Conservation (phyloP, 1,140 invertebrate genomes). For the Mya arenaria region DNA sequence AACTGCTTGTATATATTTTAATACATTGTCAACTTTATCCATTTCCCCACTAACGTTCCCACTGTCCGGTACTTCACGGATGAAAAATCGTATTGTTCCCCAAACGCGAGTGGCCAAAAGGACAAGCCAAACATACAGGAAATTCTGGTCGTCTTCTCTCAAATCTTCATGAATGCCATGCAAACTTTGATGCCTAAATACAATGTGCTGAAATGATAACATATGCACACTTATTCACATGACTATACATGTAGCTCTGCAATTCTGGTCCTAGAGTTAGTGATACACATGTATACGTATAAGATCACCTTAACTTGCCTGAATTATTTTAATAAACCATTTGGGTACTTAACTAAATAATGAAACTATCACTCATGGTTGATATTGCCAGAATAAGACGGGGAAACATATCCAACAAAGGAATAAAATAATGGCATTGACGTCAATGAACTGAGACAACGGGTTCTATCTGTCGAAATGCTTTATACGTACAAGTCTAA, state of each 20-base stretch:
- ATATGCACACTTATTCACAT: no score
- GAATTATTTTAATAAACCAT: not conserved
- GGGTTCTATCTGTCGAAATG: no score
- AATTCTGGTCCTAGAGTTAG: no score
- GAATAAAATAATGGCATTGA: not conserved
- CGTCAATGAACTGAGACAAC: not conserved
- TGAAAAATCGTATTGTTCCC: slow-evolving; percentile 1
- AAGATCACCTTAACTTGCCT: no score
- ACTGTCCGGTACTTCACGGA: not conserved
- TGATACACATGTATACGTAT: no score
- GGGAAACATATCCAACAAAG: not conserved
- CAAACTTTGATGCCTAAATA: not conserved
- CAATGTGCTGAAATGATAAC: not conserved
- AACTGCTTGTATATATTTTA: slow-evolving; percentile 20
- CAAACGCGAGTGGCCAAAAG: not conserved
- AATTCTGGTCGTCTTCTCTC: slow-evolving; percentile 13
- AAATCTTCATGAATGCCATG: not conserved
- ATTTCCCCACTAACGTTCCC: no score
- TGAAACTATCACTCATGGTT: not conserved
- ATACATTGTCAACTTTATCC: not conserved
- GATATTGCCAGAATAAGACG: not conserved
- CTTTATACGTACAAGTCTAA: not conserved
- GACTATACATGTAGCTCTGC: no score
- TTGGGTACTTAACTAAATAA: not conserved
- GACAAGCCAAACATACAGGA: slow-evolving; percentile 31